Conservation (phyloP, 2,888 invertebrate genomes). For the Hetaerina titia region DNA sequence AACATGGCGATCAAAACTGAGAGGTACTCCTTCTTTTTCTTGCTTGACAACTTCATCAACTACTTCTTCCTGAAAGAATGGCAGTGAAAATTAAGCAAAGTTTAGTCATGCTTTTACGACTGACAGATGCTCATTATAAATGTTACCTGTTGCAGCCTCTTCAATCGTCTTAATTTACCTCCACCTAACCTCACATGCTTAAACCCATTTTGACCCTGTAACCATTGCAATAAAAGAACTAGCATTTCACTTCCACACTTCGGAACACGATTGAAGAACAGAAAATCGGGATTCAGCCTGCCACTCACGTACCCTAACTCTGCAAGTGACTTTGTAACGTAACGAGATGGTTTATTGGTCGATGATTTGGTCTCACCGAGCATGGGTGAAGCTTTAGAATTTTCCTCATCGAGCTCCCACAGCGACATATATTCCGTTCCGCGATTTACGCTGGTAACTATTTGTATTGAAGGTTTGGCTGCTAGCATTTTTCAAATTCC, state of each 20-base stretch:
- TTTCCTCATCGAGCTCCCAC: neutral
- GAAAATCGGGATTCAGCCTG: slow-evolving; percentile 77
- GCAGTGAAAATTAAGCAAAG: neutral
- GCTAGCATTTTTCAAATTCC: neutral
- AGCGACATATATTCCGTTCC: neutral
- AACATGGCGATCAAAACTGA: slow-evolving; percentile 81
- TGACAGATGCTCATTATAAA: slow-evolving; percentile 73
- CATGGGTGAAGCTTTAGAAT: neutral
- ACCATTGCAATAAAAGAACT: slow-evolving; percentile 80
- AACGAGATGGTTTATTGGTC: slow-evolving; percentile 10
- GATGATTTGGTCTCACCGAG: neutral
- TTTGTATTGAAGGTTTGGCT: neutral
- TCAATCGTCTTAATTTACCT: slow-evolving; percentile 73
- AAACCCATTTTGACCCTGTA: slow-evolving; percentile 81
- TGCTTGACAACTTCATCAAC: slow-evolving; percentile 79
- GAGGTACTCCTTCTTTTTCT: slow-evolving; percentile 80
- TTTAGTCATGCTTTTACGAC: neutral
- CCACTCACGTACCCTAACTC: slow-evolving; percentile 62
- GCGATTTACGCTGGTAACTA: neutral
- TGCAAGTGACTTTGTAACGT: slow-evolving; percentile 69
- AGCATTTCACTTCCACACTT: slow-evolving; percentile 82
- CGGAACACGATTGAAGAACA: slow-evolving; percentile 82
- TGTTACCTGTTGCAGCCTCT: slow-evolving; percentile 75
- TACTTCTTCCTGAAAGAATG: slow-evolving; percentile 78
- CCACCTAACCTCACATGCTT: slow-evolving; percentile 79